A percentile compares a stretch with the other conserved stretches of the same genome.
phyloP scores from a whole-genome alignment of 2,888 invertebrate genomes.

The Steinernema scapterisci region DNA sequence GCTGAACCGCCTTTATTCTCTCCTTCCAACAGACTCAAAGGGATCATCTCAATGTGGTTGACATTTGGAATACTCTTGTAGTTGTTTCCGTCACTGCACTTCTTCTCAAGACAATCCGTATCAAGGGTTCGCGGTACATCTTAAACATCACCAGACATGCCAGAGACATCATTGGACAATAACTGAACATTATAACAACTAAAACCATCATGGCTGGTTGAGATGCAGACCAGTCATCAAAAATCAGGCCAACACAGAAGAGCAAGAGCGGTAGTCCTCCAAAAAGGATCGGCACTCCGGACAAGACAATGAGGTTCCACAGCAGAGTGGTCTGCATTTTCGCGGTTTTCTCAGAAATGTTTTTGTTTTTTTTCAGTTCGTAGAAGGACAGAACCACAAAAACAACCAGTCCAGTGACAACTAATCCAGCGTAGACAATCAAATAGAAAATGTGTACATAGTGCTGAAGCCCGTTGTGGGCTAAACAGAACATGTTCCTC shows the following conservation, averaged over 20 bases:
- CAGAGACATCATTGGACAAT: background rate
- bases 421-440: background rate
- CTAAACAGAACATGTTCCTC: background rate
- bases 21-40: too few species aligned
- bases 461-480: too few species aligned
- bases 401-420: background rate
- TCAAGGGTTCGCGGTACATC: background rate
- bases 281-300: background rate
- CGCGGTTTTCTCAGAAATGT: background rate
- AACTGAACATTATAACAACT: background rate
- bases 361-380: slow-evolving; percentile 2
- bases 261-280: background rate
- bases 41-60: too few species aligned
- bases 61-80: too few species aligned
- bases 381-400: slow-evolving; percentile 1
- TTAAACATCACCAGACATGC: background rate
- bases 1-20: too few species aligned
- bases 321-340: background rate
- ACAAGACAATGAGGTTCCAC: background rate
- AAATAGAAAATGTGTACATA: background rate
- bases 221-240: background rate
- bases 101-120: background rate
- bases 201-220: background rate
- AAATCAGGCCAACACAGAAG: background rate
- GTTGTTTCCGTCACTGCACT: too few species aligned